These are phyloP conservation scores for Drosophila cyrtoloma DNA, from an alignment of 2,888 invertebrate genomes.

Conservation along the genomic window DNA sequence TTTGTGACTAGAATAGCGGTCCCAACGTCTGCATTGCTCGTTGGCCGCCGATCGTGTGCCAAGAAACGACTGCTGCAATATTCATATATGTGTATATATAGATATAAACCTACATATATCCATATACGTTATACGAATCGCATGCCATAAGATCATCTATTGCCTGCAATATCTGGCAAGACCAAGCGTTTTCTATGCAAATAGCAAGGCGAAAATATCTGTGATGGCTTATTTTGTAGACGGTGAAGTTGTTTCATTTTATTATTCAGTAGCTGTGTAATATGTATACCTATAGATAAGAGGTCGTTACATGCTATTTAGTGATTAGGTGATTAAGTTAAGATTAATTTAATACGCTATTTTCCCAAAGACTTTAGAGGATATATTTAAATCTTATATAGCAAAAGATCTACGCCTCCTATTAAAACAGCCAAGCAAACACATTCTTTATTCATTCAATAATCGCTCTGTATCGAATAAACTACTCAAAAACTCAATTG, in stretches of 20 bases:
- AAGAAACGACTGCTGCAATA: conserved; percentile 4
- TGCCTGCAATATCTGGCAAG: conserved; percentile 12
- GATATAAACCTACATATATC: conserved; percentile 1
- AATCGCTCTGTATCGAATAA: neutral
- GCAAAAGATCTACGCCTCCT: neutral
- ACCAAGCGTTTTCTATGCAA: conserved; percentile 7
- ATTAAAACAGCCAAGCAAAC: neutral
- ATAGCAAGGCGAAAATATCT: conserved; percentile 1
- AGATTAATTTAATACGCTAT: conserved; percentile 7
- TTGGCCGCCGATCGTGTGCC: conserved; percentile 31
- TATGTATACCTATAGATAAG: conserved; percentile 30
- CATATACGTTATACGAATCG: neutral
- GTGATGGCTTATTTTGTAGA: neutral
- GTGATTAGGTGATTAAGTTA: conserved; percentile 17
- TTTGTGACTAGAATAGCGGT: neutral
- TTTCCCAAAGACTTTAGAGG: neutral
- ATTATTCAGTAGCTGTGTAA: conserved; percentile 21
- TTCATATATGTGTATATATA: conserved; percentile 14
- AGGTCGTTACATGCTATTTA: neutral
- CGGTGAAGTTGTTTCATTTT: conserved; percentile 13
- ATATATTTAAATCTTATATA: neutral
- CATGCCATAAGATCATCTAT: conserved; percentile 3
- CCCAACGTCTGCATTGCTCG: conserved; percentile 35
- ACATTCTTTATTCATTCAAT: neutral
- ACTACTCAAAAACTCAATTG: neutral